Conservation (phyloP, 2,113 vertebrate species). For the Stercorarius parasiticus region DNA sequence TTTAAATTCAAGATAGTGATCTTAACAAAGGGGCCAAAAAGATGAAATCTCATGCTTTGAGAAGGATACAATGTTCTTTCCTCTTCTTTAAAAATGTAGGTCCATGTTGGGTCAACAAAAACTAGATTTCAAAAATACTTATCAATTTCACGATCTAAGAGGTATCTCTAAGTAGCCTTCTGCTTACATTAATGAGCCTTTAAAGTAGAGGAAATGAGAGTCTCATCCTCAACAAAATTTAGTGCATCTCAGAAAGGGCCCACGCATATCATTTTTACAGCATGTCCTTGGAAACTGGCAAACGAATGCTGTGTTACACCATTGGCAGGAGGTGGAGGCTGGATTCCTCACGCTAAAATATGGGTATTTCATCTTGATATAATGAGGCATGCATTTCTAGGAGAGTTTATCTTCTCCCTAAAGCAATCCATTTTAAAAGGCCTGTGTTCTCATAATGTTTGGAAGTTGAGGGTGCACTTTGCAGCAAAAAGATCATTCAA, state of each 20-base stretch:
- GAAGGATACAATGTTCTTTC: neutral
- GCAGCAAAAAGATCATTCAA: neutral
- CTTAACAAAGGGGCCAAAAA: neutral
- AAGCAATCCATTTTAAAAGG: neutral
- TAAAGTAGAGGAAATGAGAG: neutral
- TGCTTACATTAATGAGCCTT: neutral
- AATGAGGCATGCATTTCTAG: neutral
- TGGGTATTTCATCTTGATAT: neutral
- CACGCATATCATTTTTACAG: neutral
- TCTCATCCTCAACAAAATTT: neutral
- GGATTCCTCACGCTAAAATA: neutral
- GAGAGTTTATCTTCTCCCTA: neutral
- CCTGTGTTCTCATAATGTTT: neutral
- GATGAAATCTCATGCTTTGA: neutral
- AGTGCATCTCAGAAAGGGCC: neutral
- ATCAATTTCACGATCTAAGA: neutral
- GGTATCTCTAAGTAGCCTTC: neutral
- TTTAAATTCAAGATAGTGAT: neutral
- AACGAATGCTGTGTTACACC: neutral
- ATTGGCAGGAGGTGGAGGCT: neutral
- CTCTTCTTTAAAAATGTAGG: neutral
- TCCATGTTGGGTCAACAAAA: neutral
- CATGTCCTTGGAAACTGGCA: neutral
- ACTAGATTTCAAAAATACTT: neutral
- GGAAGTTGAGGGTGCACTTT: neutral